Evolutionary conservation across 2,888 invertebrate species (phyloP).

Genomic region (Athalia cordata): DNA sequence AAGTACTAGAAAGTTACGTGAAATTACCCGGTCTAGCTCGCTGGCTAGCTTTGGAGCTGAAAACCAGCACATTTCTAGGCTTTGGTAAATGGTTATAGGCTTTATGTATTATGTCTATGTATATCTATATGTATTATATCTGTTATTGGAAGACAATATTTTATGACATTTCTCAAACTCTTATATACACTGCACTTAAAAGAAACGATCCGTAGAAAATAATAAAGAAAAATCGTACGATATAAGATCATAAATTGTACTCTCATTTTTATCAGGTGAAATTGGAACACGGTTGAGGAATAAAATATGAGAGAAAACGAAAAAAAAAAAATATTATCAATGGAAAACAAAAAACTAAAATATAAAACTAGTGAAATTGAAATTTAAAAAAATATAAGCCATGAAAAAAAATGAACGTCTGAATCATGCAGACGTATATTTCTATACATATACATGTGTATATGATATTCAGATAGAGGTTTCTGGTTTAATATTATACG

Average conservation of each 20-base stretch:
- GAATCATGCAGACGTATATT: neutral
- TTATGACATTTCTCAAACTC: neutral
- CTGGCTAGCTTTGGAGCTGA: neutral
- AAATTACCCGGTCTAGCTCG: neutral
- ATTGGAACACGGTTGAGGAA: no score
- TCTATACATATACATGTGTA: no score
- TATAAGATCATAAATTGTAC: no score
- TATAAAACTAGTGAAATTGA: neutral
- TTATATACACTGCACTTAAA: neutral
- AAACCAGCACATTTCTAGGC: neutral
- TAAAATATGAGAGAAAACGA: no score
- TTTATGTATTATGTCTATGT: neutral
- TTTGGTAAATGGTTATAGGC: constrained; percentile 20
- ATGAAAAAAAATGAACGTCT: neutral
- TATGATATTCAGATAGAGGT: neutral
- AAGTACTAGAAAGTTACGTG: neutral
- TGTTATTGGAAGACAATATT: constrained; percentile 18
- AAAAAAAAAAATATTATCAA: no score
- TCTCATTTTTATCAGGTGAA: no score
- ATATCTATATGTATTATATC: neutral
- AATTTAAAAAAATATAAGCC: neutral
- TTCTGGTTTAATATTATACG: neutral
- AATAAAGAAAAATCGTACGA: neutral
- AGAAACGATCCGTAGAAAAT: neutral
- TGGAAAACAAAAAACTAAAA: no score